Evolutionary conservation across 2,113 vertebrate species (phyloP), one percentile per base, ranked within the genome.

Genomic region (Oreochromis tanganicae): DNA sequence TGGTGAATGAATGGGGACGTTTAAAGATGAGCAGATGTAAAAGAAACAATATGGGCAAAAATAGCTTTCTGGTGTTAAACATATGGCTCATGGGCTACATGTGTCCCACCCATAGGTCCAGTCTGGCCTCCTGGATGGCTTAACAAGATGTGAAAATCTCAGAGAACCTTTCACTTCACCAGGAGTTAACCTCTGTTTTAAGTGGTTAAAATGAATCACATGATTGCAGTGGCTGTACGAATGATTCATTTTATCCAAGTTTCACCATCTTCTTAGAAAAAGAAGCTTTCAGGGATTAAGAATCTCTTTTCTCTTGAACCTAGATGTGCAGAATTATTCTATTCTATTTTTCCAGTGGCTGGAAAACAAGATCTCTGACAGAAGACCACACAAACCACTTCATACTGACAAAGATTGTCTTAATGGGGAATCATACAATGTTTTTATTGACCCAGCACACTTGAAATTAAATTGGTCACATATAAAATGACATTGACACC

Each of bases 311-410:
- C 46, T 50, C 11, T 32, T 50, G 27, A 48, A 27, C 73, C 46
- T n/a, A 13, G 10, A n/a, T 78, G 10, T 32, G 10, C 3, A 0
- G 0, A 50, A 78, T 19, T 32, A 50, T 2, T 29, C 4, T 32
- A 48, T 75, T 29, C 16, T 19, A 1, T 78, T 29, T 78, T 17
- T 75, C 43, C 43, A 50, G 43, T 19, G 41, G 41, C 68, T 73
- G 68, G 68, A 46, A 27, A 46, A 11, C 38, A 10, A 73, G 41
- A 19, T 29, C 46, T 32, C 4, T 27, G 17, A 29, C 16, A 78
- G 46, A 32, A 52, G 16, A 78, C 52, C 73, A 78, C 43, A 9
- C 46, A 52, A 78, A 78, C 73, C 27, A 12, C 71, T 50, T 32
- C 6, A 52, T 9, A 52, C 46, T 9, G 4, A 0, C 46, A 52